A percentile compares a stretch with the other conserved stretches of the same genome.
These are phyloP conservation scores for Mohoua ochrocephala DNA, from an alignment of 2,113 vertebrate genomes.

Conservation along the genomic window DNA sequence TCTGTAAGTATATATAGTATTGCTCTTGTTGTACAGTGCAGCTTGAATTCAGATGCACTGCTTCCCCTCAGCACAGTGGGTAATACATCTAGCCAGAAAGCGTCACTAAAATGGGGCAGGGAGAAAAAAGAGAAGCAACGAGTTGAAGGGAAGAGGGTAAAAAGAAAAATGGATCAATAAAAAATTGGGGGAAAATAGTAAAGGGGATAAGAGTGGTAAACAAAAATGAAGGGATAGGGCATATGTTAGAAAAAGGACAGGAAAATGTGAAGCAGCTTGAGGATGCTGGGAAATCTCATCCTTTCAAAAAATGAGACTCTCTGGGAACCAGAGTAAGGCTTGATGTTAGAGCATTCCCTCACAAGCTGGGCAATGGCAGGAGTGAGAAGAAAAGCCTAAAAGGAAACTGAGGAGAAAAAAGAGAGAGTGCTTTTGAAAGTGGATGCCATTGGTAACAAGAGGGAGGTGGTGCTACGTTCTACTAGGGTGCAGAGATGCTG, in stretches of 20 bases:
- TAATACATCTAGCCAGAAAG: neutral
- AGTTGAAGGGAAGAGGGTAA: neutral
- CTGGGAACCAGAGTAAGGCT: neutral
- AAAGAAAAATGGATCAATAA: neutral
- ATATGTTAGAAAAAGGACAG: neutral
- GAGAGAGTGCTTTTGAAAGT: neutral
- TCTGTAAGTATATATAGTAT: neutral
- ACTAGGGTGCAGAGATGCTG: rapidly evolving
- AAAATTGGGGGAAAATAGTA: neutral
- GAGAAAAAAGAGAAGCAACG: neutral
- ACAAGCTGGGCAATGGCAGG: neutral
- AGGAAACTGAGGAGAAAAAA: neutral
- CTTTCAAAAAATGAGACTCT: neutral
- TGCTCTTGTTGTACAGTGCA: neutral
- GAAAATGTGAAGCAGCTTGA: neutral
- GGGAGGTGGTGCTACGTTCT: neutral
- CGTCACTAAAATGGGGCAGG: neutral
- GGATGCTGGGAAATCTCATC: neutral
- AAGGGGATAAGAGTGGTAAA: neutral
- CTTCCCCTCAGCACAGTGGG: neutral
- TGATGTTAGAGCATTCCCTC: neutral
- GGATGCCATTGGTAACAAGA: neutral
- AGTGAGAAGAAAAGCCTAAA: neutral
- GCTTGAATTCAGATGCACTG: neutral
- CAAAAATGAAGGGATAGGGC: neutral